Evolutionary conservation across 2,797 vertebrate genomes (phyloP).

Genomic region (Sebastes itinus): DNA sequence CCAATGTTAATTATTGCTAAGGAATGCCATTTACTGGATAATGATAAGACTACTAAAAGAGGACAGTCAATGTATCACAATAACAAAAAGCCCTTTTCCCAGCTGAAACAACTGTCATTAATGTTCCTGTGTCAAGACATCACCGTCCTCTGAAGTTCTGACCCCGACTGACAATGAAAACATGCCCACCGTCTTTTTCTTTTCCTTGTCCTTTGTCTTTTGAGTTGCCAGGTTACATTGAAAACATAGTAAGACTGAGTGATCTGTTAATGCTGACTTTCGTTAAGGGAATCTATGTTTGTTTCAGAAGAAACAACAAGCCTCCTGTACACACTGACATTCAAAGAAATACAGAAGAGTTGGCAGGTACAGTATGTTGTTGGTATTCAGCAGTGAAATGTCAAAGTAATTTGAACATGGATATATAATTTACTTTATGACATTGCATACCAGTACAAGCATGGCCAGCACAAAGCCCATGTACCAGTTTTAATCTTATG

Average conservation of each 20-base stretch:
- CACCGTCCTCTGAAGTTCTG: not conserved
- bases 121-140: not conserved
- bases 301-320: not conserved
- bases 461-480: not conserved
- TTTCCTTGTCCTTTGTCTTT: not conserved
- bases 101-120: not conserved
- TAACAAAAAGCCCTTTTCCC: not conserved
- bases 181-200: not conserved
- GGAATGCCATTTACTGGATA: not conserved
- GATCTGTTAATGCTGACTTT: not conserved
- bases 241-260: not conserved
- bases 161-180: not conserved
- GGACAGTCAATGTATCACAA: not conserved
- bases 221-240: not conserved
- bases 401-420: constrained; percentile 25
- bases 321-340: not conserved
- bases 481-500: not conserved
- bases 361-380: not conserved
- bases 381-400: not conserved
- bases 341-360: not conserved
- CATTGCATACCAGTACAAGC: not conserved
- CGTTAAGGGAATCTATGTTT: not conserved
- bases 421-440: constrained; percentile 11
- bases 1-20: not conserved
- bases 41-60: not conserved